phyloP scores from a whole-genome alignment of 2,113 vertebrate species.

The Cinclus cinclus region DNA sequence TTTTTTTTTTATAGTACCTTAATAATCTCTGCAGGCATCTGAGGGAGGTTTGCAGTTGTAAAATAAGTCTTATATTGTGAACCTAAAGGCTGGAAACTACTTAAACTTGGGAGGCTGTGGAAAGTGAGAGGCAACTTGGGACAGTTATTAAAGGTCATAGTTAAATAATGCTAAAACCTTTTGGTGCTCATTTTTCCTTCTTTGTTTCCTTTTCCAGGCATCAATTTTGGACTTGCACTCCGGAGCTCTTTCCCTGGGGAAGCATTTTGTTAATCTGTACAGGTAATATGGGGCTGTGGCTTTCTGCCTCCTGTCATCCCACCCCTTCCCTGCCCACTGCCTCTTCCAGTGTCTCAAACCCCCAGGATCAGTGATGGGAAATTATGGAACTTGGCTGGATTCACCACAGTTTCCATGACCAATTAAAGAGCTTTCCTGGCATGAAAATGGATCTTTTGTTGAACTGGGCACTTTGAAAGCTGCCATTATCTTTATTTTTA shows the following conservation, averaged over 20 bases:
- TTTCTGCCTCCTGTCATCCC: neutral
- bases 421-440: neutral
- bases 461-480: neutral
- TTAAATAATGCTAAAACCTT: conserved; percentile 12
- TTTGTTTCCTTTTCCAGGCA: conserved; percentile 75
- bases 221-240: conserved; percentile 97
- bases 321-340: neutral
- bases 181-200: neutral
- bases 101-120: neutral
- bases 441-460: neutral
- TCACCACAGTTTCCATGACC: neutral
- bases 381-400: neutral
- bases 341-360: neutral
- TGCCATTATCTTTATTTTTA: neutral
- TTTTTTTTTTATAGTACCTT: neutral
- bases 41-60: neutral
- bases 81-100: neutral
- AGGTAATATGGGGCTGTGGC: conserved; percentile 74
- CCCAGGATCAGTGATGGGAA: neutral
- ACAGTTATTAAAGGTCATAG: neutral
- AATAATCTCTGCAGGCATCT: neutral
- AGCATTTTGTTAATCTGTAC: conserved; percentile 96
- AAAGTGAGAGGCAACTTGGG: neutral
- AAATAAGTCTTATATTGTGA: neutral
- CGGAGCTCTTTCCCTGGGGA: conserved; percentile 91